These are phyloP conservation scores for Nannospalax galili DNA, from an alignment of 2,113 vertebrate genomes.

Conservation along the genomic window DNA sequence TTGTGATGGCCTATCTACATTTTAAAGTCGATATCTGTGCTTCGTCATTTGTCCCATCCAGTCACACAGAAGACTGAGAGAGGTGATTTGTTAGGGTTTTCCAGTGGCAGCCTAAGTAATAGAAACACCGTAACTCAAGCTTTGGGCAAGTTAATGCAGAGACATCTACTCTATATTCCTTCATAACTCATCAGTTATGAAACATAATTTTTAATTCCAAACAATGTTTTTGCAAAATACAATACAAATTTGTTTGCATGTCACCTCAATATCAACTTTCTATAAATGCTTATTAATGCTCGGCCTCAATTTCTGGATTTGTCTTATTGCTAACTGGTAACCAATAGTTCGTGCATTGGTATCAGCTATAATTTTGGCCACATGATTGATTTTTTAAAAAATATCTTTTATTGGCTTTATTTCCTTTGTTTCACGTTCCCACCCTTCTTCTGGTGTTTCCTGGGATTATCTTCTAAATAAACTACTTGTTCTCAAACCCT, in stretches of 20 bases:
- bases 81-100: not conserved
- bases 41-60: not conserved
- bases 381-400: not conserved
- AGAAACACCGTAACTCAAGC: not conserved
- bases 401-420: not conserved
- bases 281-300: not conserved
- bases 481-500: constrained; percentile 22
- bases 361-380: not conserved
- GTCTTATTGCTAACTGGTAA: not conserved
- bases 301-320: constrained; percentile 13
- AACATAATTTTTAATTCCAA: not conserved
- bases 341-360: not conserved
- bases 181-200: not conserved
- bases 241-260: not conserved
- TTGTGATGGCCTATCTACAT: not conserved
- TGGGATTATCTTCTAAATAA: constrained; percentile 31
- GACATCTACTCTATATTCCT: not conserved
- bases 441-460: not conserved
- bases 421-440: constrained; percentile 13
- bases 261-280: not conserved
- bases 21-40: not conserved
- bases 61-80: not conserved
- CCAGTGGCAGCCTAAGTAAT: not conserved
- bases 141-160: not conserved
- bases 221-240: not conserved